Evolutionary conservation across 2,797 vertebrate species (phyloP).

Genomic region (Mallotus villosus): DNA sequence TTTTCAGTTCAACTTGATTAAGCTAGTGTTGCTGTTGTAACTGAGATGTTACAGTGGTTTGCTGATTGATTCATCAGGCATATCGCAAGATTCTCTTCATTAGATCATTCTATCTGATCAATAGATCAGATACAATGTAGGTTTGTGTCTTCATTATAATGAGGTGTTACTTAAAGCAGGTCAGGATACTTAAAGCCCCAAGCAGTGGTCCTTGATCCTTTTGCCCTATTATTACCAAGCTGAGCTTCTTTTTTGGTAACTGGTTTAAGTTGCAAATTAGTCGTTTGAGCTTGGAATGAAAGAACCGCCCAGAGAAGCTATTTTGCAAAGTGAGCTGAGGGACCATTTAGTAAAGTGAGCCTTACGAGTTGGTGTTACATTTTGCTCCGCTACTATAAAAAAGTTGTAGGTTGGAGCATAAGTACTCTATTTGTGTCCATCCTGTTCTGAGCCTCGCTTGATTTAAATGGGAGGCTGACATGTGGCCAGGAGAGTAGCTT

Average conservation of each 20-base stretch:
- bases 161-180: neutral
- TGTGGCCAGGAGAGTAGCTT: neutral
- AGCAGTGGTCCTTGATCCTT: neutral
- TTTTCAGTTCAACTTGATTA: too few species aligned
- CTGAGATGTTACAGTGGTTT: too few species aligned
- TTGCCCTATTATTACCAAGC: neutral
- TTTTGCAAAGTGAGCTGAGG: neutral
- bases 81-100: too few species aligned
- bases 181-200: neutral
- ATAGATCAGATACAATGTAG: neutral
- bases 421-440: neutral
- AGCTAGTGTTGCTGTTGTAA: too few species aligned
- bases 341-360: conserved; percentile 5
- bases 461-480: neutral
- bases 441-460: neutral
- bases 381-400: too few species aligned
- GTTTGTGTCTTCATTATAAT: conserved; percentile 1
- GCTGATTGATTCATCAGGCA: too few species aligned
- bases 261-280: conserved; percentile 16
- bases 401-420: too few species aligned
- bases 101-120: neutral
- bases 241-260: conserved; percentile 4
- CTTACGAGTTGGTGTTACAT: neutral
- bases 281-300: conserved; percentile 6
- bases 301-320: neutral